Evolutionary conservation across 2,888 invertebrate genomes (phyloP).

Genomic region (Dermolepida albohirtum): DNA sequence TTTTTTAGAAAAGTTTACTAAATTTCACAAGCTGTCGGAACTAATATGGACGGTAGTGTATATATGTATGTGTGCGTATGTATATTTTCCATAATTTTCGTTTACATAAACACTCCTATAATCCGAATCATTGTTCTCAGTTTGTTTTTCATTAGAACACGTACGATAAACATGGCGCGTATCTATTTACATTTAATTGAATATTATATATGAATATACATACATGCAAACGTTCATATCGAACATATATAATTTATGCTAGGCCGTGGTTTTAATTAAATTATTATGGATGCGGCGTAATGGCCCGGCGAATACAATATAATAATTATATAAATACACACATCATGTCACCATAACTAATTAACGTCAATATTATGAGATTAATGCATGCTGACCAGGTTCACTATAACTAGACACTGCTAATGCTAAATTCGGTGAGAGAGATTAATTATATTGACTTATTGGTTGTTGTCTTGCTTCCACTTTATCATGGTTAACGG

Average conservation of each 20-base stretch:
- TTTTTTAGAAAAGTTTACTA: no score
- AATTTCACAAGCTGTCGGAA: no score
- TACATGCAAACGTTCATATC: slow-evolving; percentile 31
- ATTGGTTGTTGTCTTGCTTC: slow-evolving; percentile 45
- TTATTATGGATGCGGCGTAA: slow-evolving; percentile 57
- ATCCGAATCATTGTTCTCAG: neutral
- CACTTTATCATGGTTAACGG: slow-evolving; percentile 44
- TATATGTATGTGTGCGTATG: no score
- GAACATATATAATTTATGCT: slow-evolving; percentile 50
- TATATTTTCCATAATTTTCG: no score
- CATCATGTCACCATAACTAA: slow-evolving; percentile 62
- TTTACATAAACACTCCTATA: no score
- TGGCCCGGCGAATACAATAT: slow-evolving; percentile 57
- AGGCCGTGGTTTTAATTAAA: slow-evolving; percentile 60
- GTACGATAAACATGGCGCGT: slow-evolving; percentile 1
- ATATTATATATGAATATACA: slow-evolving; percentile 4
- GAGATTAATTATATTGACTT: slow-evolving; percentile 46
- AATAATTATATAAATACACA: slow-evolving; percentile 64
- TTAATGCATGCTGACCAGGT: slow-evolving; percentile 59
- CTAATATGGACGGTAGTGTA: no score
- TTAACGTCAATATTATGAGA: slow-evolving; percentile 63
- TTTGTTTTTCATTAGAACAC: slow-evolving; percentile 9
- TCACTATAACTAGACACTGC: slow-evolving; percentile 43
- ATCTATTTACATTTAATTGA: slow-evolving; percentile 29
- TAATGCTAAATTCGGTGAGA: slow-evolving; percentile 45